phyloP scores from a whole-genome alignment of 1,140 invertebrate genomes.

The Gonatopus flavifemur region DNA sequence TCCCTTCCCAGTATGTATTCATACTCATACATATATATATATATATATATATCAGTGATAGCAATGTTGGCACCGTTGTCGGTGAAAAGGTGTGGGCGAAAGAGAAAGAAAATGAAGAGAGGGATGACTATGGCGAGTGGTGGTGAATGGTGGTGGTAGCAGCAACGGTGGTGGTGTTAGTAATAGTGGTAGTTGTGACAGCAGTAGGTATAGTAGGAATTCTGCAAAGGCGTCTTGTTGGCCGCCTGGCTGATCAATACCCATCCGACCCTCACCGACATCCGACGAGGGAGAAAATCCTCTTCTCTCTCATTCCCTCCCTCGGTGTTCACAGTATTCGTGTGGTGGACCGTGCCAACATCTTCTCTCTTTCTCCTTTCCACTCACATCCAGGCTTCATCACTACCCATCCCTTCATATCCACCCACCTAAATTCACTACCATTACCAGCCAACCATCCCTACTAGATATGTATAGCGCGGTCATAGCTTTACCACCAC shows the following conservation, averaged over 20 bases:
- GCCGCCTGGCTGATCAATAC: slow-evolving; percentile 44
- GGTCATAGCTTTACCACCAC: slow-evolving; percentile 5
- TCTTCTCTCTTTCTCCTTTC: no score
- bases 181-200: not conserved
- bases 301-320: slow-evolving; percentile 31
- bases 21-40: not conserved
- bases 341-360: slow-evolving; percentile 32
- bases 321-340: slow-evolving; percentile 30
- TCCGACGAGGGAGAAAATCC: slow-evolving; percentile 21
- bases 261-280: slow-evolving; percentile 26
- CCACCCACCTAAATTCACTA: slow-evolving; percentile 29
- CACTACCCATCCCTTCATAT: no score
- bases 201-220: slow-evolving; percentile 31
- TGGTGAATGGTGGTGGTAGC: not conserved
- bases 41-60: not conserved
- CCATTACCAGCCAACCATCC: slow-evolving; percentile 10
- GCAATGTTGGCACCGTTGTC: no score
- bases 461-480: no score
- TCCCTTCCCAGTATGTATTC: no score
- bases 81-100: no score
- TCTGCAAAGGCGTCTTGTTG: slow-evolving; percentile 43
- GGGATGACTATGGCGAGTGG: slow-evolving; percentile 5
- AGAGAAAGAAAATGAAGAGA: slow-evolving; percentile 1
- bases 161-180: not conserved
- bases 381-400: no score